Conservation (phyloP, 2,113 vertebrate species). For the Alexandromys fortis region DNA sequence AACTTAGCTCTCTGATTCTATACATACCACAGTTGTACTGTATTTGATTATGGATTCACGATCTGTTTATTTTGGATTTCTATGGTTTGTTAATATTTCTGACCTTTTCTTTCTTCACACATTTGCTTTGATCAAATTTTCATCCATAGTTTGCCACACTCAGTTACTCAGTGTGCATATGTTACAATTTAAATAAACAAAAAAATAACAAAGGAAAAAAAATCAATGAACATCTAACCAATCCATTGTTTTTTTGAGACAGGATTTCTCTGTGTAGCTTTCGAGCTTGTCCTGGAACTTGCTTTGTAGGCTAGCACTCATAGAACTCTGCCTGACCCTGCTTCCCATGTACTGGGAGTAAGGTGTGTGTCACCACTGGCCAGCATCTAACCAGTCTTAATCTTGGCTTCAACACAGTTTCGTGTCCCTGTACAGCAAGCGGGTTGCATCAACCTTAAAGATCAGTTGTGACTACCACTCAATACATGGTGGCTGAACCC, state of each 20-base stretch:
- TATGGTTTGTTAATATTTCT: neutral
- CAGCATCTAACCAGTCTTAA: too few relatives aligned
- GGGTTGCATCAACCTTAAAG: neutral
- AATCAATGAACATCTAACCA: neutral
- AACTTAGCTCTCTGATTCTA: neutral
- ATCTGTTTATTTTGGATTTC: neutral
- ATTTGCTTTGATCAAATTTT: neutral
- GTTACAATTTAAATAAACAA: neutral
- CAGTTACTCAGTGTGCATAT: neutral
- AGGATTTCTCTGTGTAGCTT: too few relatives aligned
- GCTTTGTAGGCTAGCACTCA: too few relatives aligned
- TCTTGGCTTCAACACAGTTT: neutral
- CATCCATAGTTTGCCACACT: neutral
- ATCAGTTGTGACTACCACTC: neutral
- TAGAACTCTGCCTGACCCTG: too few relatives aligned
- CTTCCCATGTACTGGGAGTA: too few relatives aligned
- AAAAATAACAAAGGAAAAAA: neutral
- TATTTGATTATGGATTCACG: neutral
- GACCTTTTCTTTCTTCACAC: neutral
- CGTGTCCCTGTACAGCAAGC: neutral
- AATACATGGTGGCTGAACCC: neutral
- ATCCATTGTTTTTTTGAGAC: too few relatives aligned
- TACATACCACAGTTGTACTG: neutral
- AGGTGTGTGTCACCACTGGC: accelerated
- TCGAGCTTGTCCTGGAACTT: too few relatives aligned